A percentile compares a stretch with the other conserved stretches of the same genome.
Evolutionary conservation across 2,113 vertebrate genomes (phyloP).

Genomic region (human (Homo sapiens)): DNA sequence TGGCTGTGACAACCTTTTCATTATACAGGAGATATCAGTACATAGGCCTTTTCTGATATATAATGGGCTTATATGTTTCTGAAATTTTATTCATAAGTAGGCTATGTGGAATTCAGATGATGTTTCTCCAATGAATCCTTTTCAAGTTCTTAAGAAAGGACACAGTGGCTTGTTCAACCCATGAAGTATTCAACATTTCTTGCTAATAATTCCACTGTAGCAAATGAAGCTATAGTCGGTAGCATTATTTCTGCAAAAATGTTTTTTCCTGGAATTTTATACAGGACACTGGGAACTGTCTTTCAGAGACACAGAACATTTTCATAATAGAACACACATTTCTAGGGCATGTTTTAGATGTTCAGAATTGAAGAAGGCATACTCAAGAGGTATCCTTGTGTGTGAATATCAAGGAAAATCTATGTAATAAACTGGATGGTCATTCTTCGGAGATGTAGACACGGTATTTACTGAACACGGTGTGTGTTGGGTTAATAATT

Average conservation of each 20-base stretch:
- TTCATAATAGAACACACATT: neutral
- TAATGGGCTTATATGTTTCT: neutral
- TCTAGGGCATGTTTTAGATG: neutral
- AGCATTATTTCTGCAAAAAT: neutral
- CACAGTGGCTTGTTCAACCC: neutral
- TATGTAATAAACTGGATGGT: accelerated
- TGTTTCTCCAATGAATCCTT: neutral
- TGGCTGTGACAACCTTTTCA: neutral
- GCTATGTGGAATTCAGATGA: neutral
- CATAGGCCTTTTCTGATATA: neutral
- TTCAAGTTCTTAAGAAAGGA: neutral
- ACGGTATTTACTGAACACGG: accelerated
- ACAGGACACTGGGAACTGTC: neutral
- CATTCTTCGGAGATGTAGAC: accelerated
- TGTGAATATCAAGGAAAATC: accelerated
- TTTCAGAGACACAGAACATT: neutral
- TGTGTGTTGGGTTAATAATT: accelerated
- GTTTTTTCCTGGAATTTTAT: neutral
- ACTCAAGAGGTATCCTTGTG: accelerated
- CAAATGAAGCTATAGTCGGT: neutral
- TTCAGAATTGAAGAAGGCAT: too few relatives aligned
- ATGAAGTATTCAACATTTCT: accelerated
- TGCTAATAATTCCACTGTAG: neutral
- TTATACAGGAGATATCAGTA: neutral
- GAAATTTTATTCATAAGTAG: neutral